Conservation (phyloP, 2,888 invertebrate genomes). For the Heteromyza rotundicornis region DNA sequence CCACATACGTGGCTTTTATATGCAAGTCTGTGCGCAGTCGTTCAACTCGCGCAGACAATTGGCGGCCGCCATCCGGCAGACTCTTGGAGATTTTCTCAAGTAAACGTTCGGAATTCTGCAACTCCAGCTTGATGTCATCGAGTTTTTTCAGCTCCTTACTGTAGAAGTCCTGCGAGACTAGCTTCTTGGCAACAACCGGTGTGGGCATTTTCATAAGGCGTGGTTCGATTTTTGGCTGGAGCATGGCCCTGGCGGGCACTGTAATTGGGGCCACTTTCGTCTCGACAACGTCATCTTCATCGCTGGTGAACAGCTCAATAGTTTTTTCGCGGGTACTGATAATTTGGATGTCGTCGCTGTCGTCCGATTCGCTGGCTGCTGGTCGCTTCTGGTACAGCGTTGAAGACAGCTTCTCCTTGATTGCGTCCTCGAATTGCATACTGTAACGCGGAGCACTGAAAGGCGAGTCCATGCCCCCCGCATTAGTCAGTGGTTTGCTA, state of each 20-base stretch:
- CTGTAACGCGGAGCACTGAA: conserved; percentile 42
- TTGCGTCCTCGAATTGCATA: conserved; percentile 41
- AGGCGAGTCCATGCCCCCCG: too few relatives aligned
- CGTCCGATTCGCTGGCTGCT: conserved; percentile 7
- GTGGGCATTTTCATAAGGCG: neutral
- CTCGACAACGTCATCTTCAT: conserved; percentile 28
- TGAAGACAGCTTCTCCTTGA: conserved; percentile 46
- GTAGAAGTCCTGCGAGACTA: conserved; percentile 39
- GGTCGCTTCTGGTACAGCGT: conserved; percentile 34
- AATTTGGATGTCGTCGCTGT: conserved; percentile 46
- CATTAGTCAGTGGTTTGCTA: too few relatives aligned
- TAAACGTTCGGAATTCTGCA: conserved; percentile 56
- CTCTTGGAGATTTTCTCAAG: conserved; percentile 45
- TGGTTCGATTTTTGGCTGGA: conserved; percentile 48
- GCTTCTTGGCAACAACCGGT: neutral
- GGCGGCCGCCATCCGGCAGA: conserved; percentile 72
- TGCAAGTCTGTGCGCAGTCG: conserved; percentile 63
- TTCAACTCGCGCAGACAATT: conserved; percentile 65
- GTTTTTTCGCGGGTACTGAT: conserved; percentile 41
- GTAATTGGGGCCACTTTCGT: conserved; percentile 9
- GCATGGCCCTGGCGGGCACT: conserved; percentile 11
- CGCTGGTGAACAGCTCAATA: conserved; percentile 47
- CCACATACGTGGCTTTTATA: conserved; percentile 64
- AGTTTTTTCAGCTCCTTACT: conserved; percentile 65
- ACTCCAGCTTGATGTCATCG: conserved; percentile 62